Percentiles rank a stretch among this genome's conserved stretches.
These are phyloP conservation scores for Alcedo atthis DNA, from an alignment of 2,797 vertebrate genomes.

Conservation along the genomic window DNA sequence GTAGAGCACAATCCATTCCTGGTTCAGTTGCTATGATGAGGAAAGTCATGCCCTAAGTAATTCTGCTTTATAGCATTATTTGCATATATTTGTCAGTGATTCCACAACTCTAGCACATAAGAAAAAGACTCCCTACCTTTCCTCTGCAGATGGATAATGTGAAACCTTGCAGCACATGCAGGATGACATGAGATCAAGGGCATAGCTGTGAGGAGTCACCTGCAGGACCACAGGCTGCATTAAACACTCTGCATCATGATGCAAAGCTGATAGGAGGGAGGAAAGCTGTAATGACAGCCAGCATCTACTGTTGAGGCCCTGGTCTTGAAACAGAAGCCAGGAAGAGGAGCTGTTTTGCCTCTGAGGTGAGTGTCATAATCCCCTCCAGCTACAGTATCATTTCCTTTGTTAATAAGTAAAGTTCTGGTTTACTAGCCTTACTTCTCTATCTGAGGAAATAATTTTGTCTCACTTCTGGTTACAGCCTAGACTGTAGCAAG, in stretches of 20 bases:
- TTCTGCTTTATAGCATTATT: not conserved
- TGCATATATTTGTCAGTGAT: not conserved
- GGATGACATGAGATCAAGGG: accelerated
- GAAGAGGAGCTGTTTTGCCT: not conserved
- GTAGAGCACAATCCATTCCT: not conserved
- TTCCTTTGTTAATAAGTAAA: not conserved
- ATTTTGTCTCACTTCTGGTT: not conserved
- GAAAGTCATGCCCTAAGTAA: not conserved
- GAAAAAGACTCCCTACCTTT: not conserved
- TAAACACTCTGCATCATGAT: not conserved
- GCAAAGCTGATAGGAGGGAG: not conserved
- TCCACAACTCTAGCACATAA: not conserved
- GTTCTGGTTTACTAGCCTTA: not conserved
- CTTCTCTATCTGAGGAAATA: not conserved
- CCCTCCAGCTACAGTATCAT: not conserved
- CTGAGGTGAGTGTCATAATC: not conserved
- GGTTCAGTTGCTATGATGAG: accelerated
- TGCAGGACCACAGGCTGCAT: not conserved
- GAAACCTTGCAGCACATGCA: not conserved
- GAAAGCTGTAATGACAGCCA: not conserved
- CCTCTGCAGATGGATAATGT: not conserved
- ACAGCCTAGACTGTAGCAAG: not conserved
- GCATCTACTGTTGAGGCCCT: not conserved
- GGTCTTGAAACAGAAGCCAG: not conserved
- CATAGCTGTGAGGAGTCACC: not conserved